These are phyloP conservation scores for Thaleichthys pacificus DNA, from an alignment of 2,797 vertebrate genomes.

Conservation along the genomic window DNA sequence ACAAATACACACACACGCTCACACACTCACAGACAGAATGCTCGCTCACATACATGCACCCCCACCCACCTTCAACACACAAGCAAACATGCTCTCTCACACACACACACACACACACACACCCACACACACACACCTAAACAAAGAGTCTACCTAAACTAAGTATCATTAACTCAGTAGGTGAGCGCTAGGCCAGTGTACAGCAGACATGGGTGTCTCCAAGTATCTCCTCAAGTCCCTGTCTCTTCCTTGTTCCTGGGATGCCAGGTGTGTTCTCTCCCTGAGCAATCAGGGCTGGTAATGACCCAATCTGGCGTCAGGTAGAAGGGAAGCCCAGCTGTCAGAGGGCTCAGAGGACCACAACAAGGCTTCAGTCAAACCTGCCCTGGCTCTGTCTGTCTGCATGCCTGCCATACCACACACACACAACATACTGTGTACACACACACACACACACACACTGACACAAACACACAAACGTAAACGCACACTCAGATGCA, in stretches of 20 bases:
- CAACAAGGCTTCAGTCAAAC: neutral
- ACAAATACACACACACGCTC: neutral
- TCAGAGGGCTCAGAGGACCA: neutral
- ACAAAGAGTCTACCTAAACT: too few relatives aligned
- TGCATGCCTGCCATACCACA: too few relatives aligned
- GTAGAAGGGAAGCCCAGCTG: conserved; percentile 63
- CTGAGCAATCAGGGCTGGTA: conserved; percentile 68
- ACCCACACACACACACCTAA: neutral
- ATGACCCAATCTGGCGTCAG: conserved; percentile 66
- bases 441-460: neutral
- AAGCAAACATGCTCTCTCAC: neutral
- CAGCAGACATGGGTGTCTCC: too few relatives aligned
- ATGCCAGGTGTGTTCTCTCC: conserved; percentile 62
- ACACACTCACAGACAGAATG: too few relatives aligned
- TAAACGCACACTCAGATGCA: neutral
- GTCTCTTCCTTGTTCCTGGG: neutral
- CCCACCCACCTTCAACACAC: neutral
- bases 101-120: neutral
- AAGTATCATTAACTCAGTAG: too few relatives aligned
- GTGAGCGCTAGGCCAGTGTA: neutral
- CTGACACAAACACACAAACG: conserved; percentile 2
- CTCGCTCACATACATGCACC: neutral
- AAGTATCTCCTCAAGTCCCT: neutral
- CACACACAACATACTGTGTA: neutral
- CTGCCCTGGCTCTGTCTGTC: neutral